A percentile compares a stretch with the other conserved stretches of the same genome.
phyloP scores from a whole-genome alignment of 2,888 invertebrate genomes.

The Brenthis daphne region DNA sequence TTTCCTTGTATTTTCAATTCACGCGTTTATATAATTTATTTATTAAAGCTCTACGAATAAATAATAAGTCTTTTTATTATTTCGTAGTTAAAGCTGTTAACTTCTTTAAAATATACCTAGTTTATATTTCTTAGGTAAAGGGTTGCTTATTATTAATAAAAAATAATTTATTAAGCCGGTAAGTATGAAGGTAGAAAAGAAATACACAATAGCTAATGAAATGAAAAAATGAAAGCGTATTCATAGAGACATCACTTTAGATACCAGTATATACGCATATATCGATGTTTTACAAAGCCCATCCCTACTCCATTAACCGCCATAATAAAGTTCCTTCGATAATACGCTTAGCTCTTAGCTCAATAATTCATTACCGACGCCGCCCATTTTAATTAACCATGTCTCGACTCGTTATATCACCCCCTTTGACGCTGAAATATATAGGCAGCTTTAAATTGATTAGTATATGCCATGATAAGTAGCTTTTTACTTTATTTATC shows the following conservation, averaged over 20 bases:
- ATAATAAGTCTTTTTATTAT: too few relatives aligned
- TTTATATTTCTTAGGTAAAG: too few relatives aligned
- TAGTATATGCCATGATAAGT: neutral
- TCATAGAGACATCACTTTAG: neutral
- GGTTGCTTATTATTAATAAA: too few relatives aligned
- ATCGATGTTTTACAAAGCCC: constrained; percentile 49
- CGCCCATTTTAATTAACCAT: constrained; percentile 62
- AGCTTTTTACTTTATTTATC: neutral
- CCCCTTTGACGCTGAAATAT: constrained; percentile 16
- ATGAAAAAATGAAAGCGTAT: too few relatives aligned
- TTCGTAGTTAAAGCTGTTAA: too few relatives aligned
- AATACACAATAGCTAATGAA: neutral
- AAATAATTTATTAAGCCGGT: too few relatives aligned
- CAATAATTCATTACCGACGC: constrained; percentile 75
- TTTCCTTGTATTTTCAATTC: too few relatives aligned
- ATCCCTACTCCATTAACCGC: constrained; percentile 64
- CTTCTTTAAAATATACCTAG: too few relatives aligned
- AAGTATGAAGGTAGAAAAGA: too few relatives aligned
- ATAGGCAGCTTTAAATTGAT: constrained; percentile 11
- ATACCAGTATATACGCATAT: neutral
- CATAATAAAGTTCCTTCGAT: constrained; percentile 79
- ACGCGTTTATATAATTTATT: too few relatives aligned
- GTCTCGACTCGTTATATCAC: constrained; percentile 46
- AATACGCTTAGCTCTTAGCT: constrained; percentile 79
- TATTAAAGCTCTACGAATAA: too few relatives aligned